Conservation (phyloP, 2,113 vertebrate species). For the Geothlypis trichas region DNA sequence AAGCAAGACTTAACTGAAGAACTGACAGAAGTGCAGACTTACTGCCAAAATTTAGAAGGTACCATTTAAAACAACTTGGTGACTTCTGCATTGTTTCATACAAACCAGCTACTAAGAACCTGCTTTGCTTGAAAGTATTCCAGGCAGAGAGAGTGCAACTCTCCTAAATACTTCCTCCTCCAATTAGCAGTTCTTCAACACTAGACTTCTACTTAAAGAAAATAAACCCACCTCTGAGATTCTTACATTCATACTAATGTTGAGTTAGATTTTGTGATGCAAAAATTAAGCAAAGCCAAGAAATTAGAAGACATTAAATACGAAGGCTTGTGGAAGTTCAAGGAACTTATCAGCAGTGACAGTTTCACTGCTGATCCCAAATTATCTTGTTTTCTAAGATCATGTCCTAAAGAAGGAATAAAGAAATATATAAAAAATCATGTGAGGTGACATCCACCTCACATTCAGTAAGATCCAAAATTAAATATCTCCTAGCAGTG, state of each 20-base stretch:
- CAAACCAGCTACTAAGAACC: not conserved
- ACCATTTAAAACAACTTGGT: not conserved
- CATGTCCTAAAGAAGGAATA: not conserved
- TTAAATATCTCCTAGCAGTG: not conserved
- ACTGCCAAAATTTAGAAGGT: not conserved
- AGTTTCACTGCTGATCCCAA: not conserved
- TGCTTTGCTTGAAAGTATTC: not conserved
- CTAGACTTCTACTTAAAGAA: not conserved
- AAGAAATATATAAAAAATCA: not conserved
- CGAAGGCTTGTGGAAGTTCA: not conserved
- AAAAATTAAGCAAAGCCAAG: not conserved
- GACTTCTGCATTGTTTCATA: not conserved
- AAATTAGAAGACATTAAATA: not conserved
- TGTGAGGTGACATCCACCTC: not conserved
- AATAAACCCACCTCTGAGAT: not conserved
- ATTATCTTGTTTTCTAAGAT: not conserved
- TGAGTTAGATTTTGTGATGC: not conserved
- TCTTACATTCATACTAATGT: not conserved
- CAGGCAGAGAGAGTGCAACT: not conserved
- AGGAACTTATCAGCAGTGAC: not conserved
- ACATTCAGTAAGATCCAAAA: not conserved
- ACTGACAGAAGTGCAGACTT: not conserved
- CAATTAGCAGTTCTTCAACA: not conserved
- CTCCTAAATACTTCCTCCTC: not conserved
- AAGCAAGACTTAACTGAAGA: not conserved